Evolutionary conservation across 2,113 vertebrate species (phyloP).

Genomic region (Peucedramus taeniatus): DNA sequence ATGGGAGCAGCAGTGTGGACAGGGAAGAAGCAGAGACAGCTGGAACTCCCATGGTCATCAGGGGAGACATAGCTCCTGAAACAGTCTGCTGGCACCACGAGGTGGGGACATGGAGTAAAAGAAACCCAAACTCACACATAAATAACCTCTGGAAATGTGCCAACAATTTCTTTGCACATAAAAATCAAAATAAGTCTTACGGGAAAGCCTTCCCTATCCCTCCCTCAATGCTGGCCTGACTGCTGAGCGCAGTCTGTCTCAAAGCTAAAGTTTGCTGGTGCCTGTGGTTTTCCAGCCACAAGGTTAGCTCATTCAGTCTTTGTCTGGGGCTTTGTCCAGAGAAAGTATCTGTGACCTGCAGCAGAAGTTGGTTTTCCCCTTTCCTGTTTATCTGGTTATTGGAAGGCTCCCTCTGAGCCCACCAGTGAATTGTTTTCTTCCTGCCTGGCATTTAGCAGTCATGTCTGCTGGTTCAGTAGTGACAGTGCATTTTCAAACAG

Average conservation of each 20-base stretch:
- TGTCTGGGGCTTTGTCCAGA: neutral
- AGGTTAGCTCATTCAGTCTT: neutral
- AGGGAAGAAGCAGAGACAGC: too few species aligned
- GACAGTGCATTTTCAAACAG: neutral
- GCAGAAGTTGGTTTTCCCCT: neutral
- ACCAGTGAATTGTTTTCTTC: neutral
- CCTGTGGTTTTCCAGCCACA: neutral
- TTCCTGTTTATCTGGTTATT: neutral
- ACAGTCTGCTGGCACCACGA: neutral
- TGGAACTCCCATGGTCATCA: rapidly evolving
- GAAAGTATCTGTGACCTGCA: neutral
- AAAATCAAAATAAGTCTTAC: neutral
- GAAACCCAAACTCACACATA: neutral
- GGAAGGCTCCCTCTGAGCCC: neutral
- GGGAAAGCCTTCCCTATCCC: neutral
- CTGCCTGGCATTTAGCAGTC: neutral
- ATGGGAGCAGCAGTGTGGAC: rapidly evolving
- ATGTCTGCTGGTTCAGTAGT: neutral
- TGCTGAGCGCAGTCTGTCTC: neutral
- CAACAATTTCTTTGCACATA: neutral
- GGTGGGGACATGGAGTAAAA: neutral
- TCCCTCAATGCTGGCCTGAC: neutral
- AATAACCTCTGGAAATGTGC: neutral
- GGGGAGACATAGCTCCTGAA: neutral
- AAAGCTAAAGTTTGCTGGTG: neutral